Evolutionary conservation across 2,113 vertebrate species (phyloP).

Genomic region (Coracopsis vasa): DNA sequence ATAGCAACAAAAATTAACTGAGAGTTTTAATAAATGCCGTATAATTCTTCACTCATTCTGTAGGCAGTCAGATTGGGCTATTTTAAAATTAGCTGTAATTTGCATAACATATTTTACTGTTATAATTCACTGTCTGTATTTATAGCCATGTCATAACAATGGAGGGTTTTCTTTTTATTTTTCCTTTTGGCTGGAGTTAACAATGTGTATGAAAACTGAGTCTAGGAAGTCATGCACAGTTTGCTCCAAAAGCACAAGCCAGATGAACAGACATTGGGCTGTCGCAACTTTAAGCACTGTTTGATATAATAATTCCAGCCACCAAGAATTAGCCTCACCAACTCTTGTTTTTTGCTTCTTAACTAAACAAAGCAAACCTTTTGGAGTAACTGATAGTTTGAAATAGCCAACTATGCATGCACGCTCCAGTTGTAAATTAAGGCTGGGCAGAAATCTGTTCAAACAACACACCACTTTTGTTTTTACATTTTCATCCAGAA

Average conservation of each 20-base stretch:
- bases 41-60: slow-evolving; percentile 31
- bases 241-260: background rate
- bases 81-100: slow-evolving; percentile 71
- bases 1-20: background rate
- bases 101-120: slow-evolving; percentile 62
- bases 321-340: slow-evolving; percentile 37
- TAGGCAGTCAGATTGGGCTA: slow-evolving; percentile 52
- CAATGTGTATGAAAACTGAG: slow-evolving; percentile 53
- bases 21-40: background rate
- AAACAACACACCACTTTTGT: slow-evolving; percentile 26
- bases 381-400: background rate
- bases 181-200: slow-evolving; percentile 26
- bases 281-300: slow-evolving; percentile 14
- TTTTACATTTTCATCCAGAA: slow-evolving; percentile 25
- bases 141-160: slow-evolving; percentile 66
- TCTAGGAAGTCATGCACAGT: slow-evolving; percentile 33
- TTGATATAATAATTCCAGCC: slow-evolving; percentile 46
- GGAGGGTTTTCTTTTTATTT: slow-evolving; percentile 39
- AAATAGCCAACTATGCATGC: slow-evolving; percentile 2
- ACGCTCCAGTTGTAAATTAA: background rate
- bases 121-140: slow-evolving; percentile 67
- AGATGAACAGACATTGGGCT: slow-evolving; percentile 34
- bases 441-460: background rate
- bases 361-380: slow-evolving; percentile 30
- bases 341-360: background rate